Percentiles rank a stretch among this genome's conserved stretches.
These are phyloP conservation scores for Pseudorasbora parva DNA, from an alignment of 2,113 vertebrate species.

Conservation along the genomic window DNA sequence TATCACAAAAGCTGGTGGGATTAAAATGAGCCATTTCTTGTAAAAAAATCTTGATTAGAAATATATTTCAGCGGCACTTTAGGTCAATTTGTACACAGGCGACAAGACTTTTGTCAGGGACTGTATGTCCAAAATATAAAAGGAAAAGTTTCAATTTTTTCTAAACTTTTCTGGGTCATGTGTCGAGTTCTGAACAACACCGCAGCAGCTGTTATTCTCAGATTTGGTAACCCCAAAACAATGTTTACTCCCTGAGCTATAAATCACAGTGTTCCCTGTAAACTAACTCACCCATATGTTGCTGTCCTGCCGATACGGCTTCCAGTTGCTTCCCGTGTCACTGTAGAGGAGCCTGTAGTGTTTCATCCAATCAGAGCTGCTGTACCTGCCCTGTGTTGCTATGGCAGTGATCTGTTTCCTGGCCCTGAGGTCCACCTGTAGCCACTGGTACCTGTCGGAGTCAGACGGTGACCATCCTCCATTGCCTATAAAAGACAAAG, in stretches of 20 bases:
- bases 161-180: neutral
- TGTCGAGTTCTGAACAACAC: neutral
- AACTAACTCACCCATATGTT: conserved; percentile 85
- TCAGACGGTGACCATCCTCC: conserved; percentile 94
- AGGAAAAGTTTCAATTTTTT: neutral
- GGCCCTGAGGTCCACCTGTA: conserved; percentile 91
- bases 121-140: neutral
- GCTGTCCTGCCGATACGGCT: conserved; percentile 92
- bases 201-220: neutral
- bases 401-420: conserved; percentile 89
- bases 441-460: conserved; percentile 90
- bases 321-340: conserved; percentile 94
- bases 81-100: too few species aligned
- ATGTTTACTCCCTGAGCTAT: neutral
- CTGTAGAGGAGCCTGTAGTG: conserved; percentile 92
- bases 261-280: neutral
- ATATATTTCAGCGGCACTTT: too few species aligned
- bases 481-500: conserved; percentile 73
- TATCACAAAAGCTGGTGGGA: too few species aligned
- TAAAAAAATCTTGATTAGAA: too few species aligned
- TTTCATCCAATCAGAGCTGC: conserved; percentile 92
- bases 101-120: too few species aligned
- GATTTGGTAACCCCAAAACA: neutral
- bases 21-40: too few species aligned
- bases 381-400: conserved; percentile 93